These are phyloP conservation scores for Hyalella azteca DNA, from an alignment of 2,888 invertebrate species.

Conservation along the genomic window DNA sequence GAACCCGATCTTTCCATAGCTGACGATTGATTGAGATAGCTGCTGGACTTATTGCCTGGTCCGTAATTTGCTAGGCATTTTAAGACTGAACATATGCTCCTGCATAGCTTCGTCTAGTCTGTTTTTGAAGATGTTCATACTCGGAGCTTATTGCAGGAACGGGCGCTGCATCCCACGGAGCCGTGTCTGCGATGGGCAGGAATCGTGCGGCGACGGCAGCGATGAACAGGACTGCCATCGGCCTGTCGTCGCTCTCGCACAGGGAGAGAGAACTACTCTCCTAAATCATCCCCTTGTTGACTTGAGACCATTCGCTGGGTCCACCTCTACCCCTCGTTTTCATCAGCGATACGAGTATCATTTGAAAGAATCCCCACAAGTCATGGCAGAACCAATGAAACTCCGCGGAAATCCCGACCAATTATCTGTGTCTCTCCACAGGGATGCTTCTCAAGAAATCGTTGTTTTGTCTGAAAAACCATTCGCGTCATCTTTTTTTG, in stretches of 20 bases:
- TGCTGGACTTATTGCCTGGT: too few relatives aligned
- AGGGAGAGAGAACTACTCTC: constrained; percentile 57
- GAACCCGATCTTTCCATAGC: too few relatives aligned
- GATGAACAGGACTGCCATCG: constrained; percentile 60
- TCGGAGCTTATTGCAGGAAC: constrained; percentile 60
- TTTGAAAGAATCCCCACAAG: not conserved
- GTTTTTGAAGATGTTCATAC: too few relatives aligned
- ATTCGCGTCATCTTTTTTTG: too few relatives aligned
- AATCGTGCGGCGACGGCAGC: constrained; percentile 60
- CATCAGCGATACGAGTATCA: not conserved
- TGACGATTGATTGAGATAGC: too few relatives aligned
- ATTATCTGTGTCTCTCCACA: too few relatives aligned
- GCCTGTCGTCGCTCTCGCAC: constrained; percentile 57
- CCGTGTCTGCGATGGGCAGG: constrained; percentile 60
- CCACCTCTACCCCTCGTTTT: not conserved
- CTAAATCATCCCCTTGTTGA: constrained; percentile 40
- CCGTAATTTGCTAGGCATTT: too few relatives aligned
- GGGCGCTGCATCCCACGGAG: constrained; percentile 61
- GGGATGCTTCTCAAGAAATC: too few relatives aligned
- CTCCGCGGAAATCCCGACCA: too few relatives aligned
- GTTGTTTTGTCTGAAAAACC: too few relatives aligned
- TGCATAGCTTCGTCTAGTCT: too few relatives aligned
- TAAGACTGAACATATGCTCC: too few relatives aligned
- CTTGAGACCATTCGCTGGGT: not conserved
- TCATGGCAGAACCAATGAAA: not conserved